Base-by-base conservation (phyloP, 2,113 vertebrate genomes). In the Delphinapterus leucas region DNA sequence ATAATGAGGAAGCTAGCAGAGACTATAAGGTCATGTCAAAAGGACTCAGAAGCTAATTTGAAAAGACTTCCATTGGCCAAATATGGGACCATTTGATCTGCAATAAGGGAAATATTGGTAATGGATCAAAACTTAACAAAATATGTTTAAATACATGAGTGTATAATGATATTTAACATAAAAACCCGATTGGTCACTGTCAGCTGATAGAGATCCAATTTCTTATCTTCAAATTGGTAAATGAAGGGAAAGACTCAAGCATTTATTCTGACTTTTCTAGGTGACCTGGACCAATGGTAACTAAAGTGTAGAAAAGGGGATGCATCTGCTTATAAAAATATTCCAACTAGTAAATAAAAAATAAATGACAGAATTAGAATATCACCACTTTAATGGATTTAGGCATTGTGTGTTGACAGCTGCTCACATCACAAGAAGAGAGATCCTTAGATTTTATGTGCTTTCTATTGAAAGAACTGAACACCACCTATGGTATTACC, bases 51-150 rank as follows among this genome's bases (percentile, higher is more conserved):
- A 80, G 33, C 38, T 86, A 85, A 76, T 88, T 73, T 44, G 5
- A 71, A 33, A 93, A 93, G 31, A 89, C 44, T 31, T 60, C 6
- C 55, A 20, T 70, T 70, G 55, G 1, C 14, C 33, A 92, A n/a
- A 71, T 67, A 92, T 91, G 18, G 44, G n/a, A 94, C 31, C 12
- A 81, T 86, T 55, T 86, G 65, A 86, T 21, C n/a, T 76, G 73
- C 25, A 90, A 55, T 74, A 95, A 94, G 44, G 18, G 31, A 90
- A 76, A 68, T 70, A 70, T 61, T 95, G 95, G 25, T 77, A 87
- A 93, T 44, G 26, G 21, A 12, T 74, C 71, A 70, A 73, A 81
- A 74, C 60, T 49, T 61, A 79, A 58, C 21, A 65, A 70, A 79
- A 65, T 85, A 33, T 44, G 5, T 67, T 84, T 87, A 81, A 76